Base-by-base conservation (phyloP, 2,797 vertebrate species). In the Urosaurus nigricauda region DNA sequence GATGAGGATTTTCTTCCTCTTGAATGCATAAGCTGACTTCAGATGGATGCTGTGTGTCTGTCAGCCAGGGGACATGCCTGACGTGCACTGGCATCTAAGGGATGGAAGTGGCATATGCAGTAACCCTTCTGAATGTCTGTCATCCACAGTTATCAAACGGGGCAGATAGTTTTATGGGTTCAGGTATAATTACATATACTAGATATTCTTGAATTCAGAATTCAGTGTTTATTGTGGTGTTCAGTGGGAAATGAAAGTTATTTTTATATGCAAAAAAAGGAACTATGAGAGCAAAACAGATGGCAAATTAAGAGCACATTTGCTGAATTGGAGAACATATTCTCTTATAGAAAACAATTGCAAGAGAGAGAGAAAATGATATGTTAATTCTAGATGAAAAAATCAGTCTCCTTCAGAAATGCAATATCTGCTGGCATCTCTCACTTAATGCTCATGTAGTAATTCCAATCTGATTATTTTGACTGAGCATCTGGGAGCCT, bases 361-460 rank as follows among this genome's bases (percentile, higher is more conserved):
- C 84, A 84, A 0, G 43, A 37, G 8, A 78, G 26, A 82, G 8
- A 78, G 26, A 82, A 11, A n/a, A 5, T 88, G 35, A 29, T 51
- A 75, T 40, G 16, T 82, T 88, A 79, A 86, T 75, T 26, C 58
- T 84, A 56, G 5, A 47, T 73, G 53, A 74, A 79, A 12, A 19
- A n/a, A 60, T 26, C 37, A 32, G 7, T 35, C 9, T 78, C 77
- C 63, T 14, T n/a, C 5, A 89, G 81, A 93, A 29, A 83, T 58
- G 79, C 88, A 1, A 75, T 90, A 87, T 90, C 7, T 84, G 74
- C 0, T 29, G 0, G 43, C 37, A 8, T 89, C 37, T 9, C 82
- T 87, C 88, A 80, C 87, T 90, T 90, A 79, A 78, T 89, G 26
- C 47, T 63, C 14, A 83, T 29, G 70, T 53, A 75, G 32, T 87